phyloP scores from a whole-genome alignment of 2,797 vertebrate genomes.

The Channa striata region DNA sequence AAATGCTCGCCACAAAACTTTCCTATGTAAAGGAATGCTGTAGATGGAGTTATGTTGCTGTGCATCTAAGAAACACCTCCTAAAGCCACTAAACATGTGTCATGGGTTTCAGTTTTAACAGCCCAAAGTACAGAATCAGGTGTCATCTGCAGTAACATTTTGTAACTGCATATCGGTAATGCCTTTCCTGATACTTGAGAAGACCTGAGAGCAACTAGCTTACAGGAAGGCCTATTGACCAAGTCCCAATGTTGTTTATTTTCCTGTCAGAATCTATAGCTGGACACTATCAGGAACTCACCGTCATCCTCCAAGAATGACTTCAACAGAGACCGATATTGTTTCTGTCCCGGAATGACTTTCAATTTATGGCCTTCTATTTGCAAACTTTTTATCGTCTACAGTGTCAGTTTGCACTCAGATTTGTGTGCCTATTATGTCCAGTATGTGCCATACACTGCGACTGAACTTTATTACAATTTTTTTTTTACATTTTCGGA shows the following conservation, averaged over 20 bases:
- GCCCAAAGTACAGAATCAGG: slow-evolving; percentile 64
- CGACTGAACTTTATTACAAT: background rate
- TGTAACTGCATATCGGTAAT: slow-evolving; percentile 74
- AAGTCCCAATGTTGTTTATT: slow-evolving; percentile 56
- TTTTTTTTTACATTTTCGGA: background rate
- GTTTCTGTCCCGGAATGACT: slow-evolving; percentile 73
- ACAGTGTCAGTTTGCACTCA: slow-evolving; percentile 38
- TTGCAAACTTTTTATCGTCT: slow-evolving; percentile 25
- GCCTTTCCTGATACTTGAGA: slow-evolving; percentile 77
- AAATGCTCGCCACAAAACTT: background rate
- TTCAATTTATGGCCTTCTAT: slow-evolving; percentile 37
- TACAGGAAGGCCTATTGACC: slow-evolving; percentile 88
- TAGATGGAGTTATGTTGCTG: slow-evolving; percentile 25
- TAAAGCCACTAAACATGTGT: slow-evolving; percentile 51
- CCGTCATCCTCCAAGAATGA: slow-evolving; percentile 53
- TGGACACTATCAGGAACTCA: slow-evolving; percentile 72
- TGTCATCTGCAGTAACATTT: slow-evolving; percentile 67
- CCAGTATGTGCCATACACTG: background rate
- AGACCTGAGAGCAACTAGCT: slow-evolving; percentile 73
- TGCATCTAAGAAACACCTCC: slow-evolving; percentile 38
- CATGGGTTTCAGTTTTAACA: slow-evolving; percentile 50
- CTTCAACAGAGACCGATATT: slow-evolving; percentile 53
- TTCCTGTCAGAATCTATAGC: slow-evolving; percentile 82
- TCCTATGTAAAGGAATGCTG: slow-evolving; percentile 37
- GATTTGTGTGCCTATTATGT: slow-evolving; percentile 10